These are phyloP conservation scores for Smutsia gigantea DNA, from an alignment of 2,797 vertebrate genomes.

Conservation along the genomic window DNA sequence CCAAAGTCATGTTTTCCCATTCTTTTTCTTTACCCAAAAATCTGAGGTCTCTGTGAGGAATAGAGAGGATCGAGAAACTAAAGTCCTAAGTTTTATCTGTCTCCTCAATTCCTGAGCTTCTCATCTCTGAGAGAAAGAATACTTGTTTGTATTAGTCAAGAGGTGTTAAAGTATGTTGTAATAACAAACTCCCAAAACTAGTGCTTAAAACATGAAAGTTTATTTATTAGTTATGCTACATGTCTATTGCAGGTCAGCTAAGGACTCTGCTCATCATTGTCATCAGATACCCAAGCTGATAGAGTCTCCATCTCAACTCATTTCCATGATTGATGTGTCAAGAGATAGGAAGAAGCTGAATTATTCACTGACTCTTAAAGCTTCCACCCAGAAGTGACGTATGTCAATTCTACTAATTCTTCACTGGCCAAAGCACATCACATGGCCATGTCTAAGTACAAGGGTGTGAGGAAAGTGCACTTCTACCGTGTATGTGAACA, in stretches of 20 bases:
- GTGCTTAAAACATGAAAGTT: conserved; percentile 4
- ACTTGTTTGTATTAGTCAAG: background rate
- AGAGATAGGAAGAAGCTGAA: background rate
- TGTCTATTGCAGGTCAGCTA: background rate
- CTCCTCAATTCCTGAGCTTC: background rate
- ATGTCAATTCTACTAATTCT: conserved; percentile 20
- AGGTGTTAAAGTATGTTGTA: background rate
- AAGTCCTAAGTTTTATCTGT: conserved; percentile 6
- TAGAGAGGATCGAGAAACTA: background rate
- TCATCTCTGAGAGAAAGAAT: background rate
- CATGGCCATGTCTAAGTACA: background rate
- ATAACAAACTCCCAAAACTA: background rate
- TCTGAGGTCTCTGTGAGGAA: background rate
- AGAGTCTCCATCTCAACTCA: background rate
- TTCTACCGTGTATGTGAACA: background rate
- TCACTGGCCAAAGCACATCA: background rate
- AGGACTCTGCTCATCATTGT: background rate
- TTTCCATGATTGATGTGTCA: background rate
- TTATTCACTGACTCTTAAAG: background rate
- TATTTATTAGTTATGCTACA: background rate
- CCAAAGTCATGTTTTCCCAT: conserved; percentile 22
- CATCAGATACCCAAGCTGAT: background rate
- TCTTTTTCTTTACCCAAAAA: conserved; percentile 31
- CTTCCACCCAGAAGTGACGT: conserved; percentile 34
- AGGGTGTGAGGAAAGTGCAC: background rate